Percentiles rank a stretch among this genome's conserved stretches.
Conservation (phyloP, 2,797 vertebrate genomes). For the Podarcis siculus region DNA sequence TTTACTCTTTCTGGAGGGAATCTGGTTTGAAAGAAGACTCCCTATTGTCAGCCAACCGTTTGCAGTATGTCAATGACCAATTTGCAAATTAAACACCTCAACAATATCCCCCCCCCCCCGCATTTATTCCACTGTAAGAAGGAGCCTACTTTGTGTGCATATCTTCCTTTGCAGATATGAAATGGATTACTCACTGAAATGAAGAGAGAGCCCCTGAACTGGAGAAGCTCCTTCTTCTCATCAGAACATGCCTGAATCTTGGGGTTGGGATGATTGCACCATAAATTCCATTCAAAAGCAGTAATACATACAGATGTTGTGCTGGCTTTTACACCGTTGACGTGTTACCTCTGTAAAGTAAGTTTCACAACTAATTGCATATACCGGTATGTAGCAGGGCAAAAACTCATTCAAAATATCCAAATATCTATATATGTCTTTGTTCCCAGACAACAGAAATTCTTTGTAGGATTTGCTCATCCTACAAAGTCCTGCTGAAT, state of each 20-base stretch:
- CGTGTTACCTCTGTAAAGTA: neutral
- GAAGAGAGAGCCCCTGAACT: neutral
- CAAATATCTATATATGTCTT: neutral
- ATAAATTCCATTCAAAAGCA: neutral
- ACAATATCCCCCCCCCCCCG: too few species aligned
- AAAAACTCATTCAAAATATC: neutral
- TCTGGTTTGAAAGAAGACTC: too few species aligned
- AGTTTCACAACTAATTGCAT: neutral
- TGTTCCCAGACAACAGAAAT: slow-evolving; percentile 31
- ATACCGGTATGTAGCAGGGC: neutral
- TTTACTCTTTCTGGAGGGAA: too few species aligned
- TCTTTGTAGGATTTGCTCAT: too few species aligned
- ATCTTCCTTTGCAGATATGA: neutral
- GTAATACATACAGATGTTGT: neutral
- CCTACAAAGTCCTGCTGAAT: slow-evolving; percentile 48
- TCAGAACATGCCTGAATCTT: neutral
- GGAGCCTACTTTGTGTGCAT: neutral
- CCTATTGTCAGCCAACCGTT: too few species aligned
- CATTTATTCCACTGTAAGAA: neutral
- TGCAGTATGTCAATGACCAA: too few species aligned
- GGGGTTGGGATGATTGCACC: neutral
- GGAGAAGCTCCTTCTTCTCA: neutral
- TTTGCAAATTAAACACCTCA: too few species aligned
- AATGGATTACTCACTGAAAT: neutral
- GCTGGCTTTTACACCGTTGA: neutral